Evolutionary conservation across 2,888 invertebrate genomes (phyloP), one percentile per base, ranked within the genome.

Genomic region (Amiota communis): DNA sequence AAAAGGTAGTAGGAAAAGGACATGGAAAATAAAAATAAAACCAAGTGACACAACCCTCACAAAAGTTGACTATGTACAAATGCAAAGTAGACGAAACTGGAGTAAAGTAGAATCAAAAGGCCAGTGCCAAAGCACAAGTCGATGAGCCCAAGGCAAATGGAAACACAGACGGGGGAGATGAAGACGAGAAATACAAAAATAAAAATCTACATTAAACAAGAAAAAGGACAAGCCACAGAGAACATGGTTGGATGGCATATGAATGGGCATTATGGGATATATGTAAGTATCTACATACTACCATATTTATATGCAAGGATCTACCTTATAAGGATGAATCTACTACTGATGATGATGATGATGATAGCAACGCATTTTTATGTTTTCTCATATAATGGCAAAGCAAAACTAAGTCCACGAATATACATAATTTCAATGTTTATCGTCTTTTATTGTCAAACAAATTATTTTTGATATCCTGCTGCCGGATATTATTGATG

Each of bases 401-500:
- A 23, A 59, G 61, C 1, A 56, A 67, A 67, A 23, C 11, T 8
- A 67, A 12, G n/a, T 47, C 12, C 57, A 15, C 53, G 12, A 11
- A 36, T 48, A n/a, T 78, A 87, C 87, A 87, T 88, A 86, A 87
- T 87, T 87, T 87, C 87, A 87, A 88, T 88, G 88, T 87, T 88
- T 88, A 87, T 88, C 88, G 83, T 87, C 87, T 88, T 87, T 88
- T 87, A 88, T 88, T 87, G 87, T 87, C 88, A 87, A 88, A 87
- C 87, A 88, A 88, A 87, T 87, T 87, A 87, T 88, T 87, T 88
- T 87, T 88, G 82, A 88, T 86, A 86, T 85, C 81, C 80, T 82
- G 86, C 88, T 85, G 82, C 84, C 85, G 83, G 82, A 80, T 82
- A 78, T 74, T 77, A 80, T 84, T 83, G 85, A 85, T 81, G 84